phyloP scores from a whole-genome alignment of 2,113 vertebrate species.

The Ariopsis seemanni region DNA sequence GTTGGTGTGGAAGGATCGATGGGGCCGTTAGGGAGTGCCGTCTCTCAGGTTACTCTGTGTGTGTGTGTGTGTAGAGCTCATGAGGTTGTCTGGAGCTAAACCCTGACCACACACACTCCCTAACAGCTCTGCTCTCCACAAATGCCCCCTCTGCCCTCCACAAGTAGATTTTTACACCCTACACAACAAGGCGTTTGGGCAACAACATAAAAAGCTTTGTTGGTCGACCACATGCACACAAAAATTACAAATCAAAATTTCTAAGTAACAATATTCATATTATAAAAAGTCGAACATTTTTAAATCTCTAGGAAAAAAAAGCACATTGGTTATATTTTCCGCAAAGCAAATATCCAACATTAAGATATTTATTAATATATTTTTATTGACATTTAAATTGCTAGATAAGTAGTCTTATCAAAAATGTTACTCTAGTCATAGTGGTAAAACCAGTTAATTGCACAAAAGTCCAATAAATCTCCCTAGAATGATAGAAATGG shows the following conservation, averaged over 20 bases:
- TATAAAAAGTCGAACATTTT: not conserved
- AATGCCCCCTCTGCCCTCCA: constrained; percentile 23
- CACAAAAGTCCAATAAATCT: not conserved
- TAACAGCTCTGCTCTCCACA: constrained; percentile 1
- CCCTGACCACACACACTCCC: constrained; percentile 50
- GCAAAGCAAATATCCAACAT: not conserved
- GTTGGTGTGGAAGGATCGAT: constrained; percentile 53
- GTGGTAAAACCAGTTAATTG: constrained; percentile 2
- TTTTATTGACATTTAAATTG: not conserved
- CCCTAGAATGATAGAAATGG: not conserved
- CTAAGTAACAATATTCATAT: not conserved
- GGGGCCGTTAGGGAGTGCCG: constrained; percentile 50
- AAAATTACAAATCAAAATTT: not conserved
- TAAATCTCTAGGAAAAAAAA: not conserved
- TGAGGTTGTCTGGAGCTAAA: constrained; percentile 53
- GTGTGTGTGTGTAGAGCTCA: constrained; percentile 32
- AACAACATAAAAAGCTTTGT: not conserved
- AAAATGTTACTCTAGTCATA: not conserved
- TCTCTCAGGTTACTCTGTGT: constrained; percentile 59
- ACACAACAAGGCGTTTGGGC: not conserved
- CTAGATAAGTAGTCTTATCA: not conserved
- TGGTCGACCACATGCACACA: not conserved
- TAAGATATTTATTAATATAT: not conserved
- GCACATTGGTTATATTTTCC: not conserved
- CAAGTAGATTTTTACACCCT: not conserved